Conservation (phyloP, 2,113 vertebrate species). For the Rhynchomys soricoides region DNA sequence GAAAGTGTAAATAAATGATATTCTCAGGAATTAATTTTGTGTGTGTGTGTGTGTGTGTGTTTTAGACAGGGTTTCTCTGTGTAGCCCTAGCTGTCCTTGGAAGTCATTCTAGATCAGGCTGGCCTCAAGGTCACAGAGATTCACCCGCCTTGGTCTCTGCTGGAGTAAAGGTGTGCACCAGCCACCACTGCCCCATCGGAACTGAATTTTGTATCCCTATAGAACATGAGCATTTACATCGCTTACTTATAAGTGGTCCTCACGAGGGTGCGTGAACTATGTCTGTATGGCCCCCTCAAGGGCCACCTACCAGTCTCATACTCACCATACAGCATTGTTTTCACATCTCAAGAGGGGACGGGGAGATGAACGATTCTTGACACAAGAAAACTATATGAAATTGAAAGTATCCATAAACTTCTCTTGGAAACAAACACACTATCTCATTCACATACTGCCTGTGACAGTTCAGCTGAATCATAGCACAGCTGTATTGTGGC, state of each 20-base stretch:
- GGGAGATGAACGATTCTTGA: neutral
- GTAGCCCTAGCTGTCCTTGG: too few species aligned
- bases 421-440: neutral
- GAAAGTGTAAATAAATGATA: neutral
- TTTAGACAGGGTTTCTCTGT: too few species aligned
- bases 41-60: too few species aligned
- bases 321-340: neutral
- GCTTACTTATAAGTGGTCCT: neutral
- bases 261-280: neutral
- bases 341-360: conserved; percentile 8
- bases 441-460: neutral
- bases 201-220: conserved; percentile 33
- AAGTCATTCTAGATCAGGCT: too few species aligned
- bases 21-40: neutral
- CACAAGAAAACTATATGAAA: conserved; percentile 18
- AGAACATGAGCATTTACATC: neutral
- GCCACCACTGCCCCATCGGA: neutral
- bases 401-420: conserved; percentile 20
- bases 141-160: too few species aligned
- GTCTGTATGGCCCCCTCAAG: neutral
- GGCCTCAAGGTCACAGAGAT: too few species aligned
- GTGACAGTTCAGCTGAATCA: neutral
- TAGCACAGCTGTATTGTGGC: neutral
- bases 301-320: neutral
- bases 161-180: too few species aligned